A percentile compares a stretch with the other conserved stretches of the same genome.
Evolutionary conservation across 35 echinoderm and acorn worm genomes (phyloP).

Genomic region (Stichopus chloronotus): DNA sequence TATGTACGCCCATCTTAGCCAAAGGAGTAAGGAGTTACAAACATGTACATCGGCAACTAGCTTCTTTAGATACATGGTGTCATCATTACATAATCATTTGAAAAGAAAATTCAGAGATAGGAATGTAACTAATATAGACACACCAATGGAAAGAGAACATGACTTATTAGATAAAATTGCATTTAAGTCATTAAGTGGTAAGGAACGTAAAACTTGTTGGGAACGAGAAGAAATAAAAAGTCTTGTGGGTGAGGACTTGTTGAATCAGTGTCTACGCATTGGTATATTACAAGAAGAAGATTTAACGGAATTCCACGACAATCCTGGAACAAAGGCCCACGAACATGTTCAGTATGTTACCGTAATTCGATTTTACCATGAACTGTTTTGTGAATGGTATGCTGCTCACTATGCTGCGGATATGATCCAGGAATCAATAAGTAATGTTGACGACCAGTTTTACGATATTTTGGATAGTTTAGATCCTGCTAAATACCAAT

Average conservation of each 20-base stretch:
- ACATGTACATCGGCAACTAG: background rate
- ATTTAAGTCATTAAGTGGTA: background rate
- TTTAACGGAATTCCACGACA: background rate
- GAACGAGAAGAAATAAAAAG: background rate
- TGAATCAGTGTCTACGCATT: background rate
- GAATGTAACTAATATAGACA: background rate
- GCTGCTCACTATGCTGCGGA: background rate
- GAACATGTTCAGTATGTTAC: background rate
- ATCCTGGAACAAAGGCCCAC: background rate
- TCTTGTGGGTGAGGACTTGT: background rate
- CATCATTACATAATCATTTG: background rate
- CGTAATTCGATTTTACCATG: background rate
- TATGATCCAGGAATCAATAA: background rate
- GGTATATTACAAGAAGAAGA: slow-evolving; percentile 12
- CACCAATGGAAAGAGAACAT: background rate
- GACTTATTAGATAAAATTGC: background rate
- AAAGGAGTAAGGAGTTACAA: background rate
- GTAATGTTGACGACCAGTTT: background rate
- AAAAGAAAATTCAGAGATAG: background rate
- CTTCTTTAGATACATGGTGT: slow-evolving; percentile 20
- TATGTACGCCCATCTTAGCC: slow-evolving; percentile 10
- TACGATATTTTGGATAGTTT: background rate
- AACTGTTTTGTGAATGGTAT: slow-evolving; percentile 18
- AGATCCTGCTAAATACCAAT: slow-evolving; percentile 20
- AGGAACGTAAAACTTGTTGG: background rate